Base-by-base conservation (phyloP, 1,140 invertebrate species). In the Octopus bimaculoides region DNA sequence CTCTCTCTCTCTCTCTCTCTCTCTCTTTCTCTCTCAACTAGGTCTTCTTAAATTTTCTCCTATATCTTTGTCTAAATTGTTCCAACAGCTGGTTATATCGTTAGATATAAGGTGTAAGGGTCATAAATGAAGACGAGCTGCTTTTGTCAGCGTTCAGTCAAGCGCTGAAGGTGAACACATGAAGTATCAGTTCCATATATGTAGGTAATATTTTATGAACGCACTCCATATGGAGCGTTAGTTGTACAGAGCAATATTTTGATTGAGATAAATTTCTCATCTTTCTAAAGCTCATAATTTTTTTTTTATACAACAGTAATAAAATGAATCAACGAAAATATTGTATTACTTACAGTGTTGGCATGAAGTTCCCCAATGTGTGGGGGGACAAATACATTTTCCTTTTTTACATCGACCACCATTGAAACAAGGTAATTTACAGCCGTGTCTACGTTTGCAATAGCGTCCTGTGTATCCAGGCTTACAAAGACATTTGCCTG, bases 401-500 rank as follows among this genome's bases (percentile, higher is more conserved):
- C 87, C 85, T 56, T 78, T 78, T 7, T 82, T 77, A 82, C 88
- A 89, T 52, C 84, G 81, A 0, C 87, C 87, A 7, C 87, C 85
- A 81, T 89, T 87, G 26, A 86, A 81, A 83, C 88, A 89, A 14
- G 83, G 77, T 20, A 79, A 77, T 54, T 81, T 82, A 83, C 88
- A 89, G n/a, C 61, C 52, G 54, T 82, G 81, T 75, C 74, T 86
- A 54, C 81, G 81, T n/a, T 83, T 78, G 81, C 88, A 89, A 52
- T 84, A 79, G 56, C 83, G 82, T 0, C 89, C 89, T 52, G 80
- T 80, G 81, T 86, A 89, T n/a, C 88, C 88, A 26, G 80, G 78
- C 9, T 85, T 81, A 83, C 89, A 90, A 52, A 81, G 81, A 78
- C 89, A 90, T 73, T 84, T 82, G 53, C 85, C 86, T 26, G 88